Evolutionary conservation across 2,888 invertebrate species (phyloP).

Genomic region (Ennomos quercinarius): DNA sequence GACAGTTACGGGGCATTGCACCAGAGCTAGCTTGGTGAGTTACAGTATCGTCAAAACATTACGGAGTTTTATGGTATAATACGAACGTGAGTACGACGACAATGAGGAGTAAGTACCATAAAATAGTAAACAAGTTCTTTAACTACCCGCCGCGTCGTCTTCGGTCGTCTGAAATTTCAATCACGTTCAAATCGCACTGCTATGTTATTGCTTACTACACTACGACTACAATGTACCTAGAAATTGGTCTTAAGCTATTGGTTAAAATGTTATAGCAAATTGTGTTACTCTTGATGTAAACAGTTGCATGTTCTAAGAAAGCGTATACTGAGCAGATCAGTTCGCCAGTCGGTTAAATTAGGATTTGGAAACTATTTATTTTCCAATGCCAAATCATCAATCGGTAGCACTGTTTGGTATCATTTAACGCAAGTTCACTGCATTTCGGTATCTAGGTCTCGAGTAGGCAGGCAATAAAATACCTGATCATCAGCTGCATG

Average conservation of each 20-base stretch:
- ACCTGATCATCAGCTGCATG: not conserved
- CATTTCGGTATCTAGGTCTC: conserved; percentile 13
- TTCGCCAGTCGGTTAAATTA: conserved; percentile 23
- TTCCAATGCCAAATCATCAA: conserved; percentile 13
- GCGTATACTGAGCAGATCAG: conserved; percentile 5
- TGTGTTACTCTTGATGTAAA: conserved; percentile 3
- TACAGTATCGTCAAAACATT: conserved; percentile 56
- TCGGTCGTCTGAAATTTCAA: conserved; percentile 61
- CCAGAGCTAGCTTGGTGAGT: conserved; percentile 27
- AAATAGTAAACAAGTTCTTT: conserved; percentile 65
- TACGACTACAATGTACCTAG: conserved; percentile 26
- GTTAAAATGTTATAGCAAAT: conserved; percentile 3
- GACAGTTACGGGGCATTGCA: conserved; percentile 23
- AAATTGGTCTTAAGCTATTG: conserved; percentile 32
- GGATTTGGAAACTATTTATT: conserved; percentile 19
- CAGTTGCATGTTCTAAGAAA: conserved; percentile 4
- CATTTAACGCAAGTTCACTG: conserved; percentile 21
- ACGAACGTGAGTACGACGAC: conserved; percentile 57
- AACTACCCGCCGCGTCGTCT: conserved; percentile 50
- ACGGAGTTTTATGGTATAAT: conserved; percentile 56
- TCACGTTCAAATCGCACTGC: conserved; percentile 42
- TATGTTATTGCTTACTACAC: conserved; percentile 41
- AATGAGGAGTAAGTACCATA: conserved; percentile 58
- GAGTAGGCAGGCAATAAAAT: conserved; percentile 35
- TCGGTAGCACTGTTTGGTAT: conserved; percentile 22